Evolutionary conservation across 2,113 vertebrate species (phyloP).

Genomic region (Pardalotus punctatus): DNA sequence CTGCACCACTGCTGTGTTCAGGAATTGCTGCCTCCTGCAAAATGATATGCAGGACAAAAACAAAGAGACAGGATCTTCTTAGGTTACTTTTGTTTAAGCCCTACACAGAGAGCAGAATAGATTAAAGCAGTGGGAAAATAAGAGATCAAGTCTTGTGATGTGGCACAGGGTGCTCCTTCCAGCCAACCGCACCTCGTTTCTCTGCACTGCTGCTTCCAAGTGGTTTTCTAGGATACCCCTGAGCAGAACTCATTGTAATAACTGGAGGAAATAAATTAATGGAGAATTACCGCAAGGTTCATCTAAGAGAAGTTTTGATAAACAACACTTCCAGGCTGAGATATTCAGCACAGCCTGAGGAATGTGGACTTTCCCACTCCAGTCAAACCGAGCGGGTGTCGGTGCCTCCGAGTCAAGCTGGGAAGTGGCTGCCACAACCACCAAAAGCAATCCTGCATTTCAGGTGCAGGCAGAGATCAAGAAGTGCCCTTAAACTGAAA

Average conservation of each 20-base stretch:
- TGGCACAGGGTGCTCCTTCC: slow-evolving; percentile 37
- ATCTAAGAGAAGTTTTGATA: slow-evolving; percentile 54
- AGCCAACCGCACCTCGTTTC: slow-evolving; percentile 60
- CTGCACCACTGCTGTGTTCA: neutral
- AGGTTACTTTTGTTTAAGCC: slow-evolving; percentile 59
- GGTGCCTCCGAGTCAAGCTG: slow-evolving; percentile 5
- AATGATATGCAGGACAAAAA: slow-evolving; percentile 48
- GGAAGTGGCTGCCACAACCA: slow-evolving; percentile 27
- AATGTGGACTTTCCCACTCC: slow-evolving; percentile 59
- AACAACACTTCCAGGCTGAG: slow-evolving; percentile 68
- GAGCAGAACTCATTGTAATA: slow-evolving; percentile 68
- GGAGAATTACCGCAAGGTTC: slow-evolving; percentile 63
- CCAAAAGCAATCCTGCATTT: neutral
- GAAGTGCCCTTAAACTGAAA: neutral
- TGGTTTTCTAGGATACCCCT: slow-evolving; percentile 63
- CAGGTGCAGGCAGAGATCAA: neutral
- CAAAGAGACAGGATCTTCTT: slow-evolving; percentile 57
- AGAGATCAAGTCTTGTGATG: slow-evolving; percentile 47
- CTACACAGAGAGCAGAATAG: slow-evolving; percentile 53
- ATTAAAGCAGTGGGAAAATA: slow-evolving; percentile 64
- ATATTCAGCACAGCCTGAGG: slow-evolving; percentile 48
- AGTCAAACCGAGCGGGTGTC: neutral
- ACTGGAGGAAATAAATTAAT: slow-evolving; percentile 68
- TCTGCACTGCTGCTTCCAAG: slow-evolving; percentile 30
- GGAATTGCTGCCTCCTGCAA: neutral